Percentiles rank a stretch among this genome's conserved stretches.
phyloP scores from a whole-genome alignment of 2,888 invertebrate species.

The Lochmaea crataegi region DNA sequence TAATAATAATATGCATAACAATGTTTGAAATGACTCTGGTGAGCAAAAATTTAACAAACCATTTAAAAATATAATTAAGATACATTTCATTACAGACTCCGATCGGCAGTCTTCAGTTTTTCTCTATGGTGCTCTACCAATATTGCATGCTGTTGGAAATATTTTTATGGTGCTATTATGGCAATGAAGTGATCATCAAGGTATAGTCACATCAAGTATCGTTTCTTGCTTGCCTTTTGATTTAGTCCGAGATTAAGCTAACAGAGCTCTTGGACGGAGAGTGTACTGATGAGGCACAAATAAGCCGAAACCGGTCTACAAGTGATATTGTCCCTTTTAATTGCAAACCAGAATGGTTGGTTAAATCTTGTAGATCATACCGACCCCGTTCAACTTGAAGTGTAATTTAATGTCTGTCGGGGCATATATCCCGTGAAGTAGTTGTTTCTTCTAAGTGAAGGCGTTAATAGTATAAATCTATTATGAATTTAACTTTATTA shows the following conservation, averaged over 20 bases:
- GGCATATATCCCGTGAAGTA: no score
- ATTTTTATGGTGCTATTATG: slow-evolving; percentile 70
- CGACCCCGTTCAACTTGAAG: no score
- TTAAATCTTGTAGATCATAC: no score
- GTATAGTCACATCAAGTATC: slow-evolving; percentile 53
- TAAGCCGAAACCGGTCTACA: no score
- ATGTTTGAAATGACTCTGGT: slow-evolving; percentile 61
- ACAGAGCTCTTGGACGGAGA: no score
- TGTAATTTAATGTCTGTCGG: no score
- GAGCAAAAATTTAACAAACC: slow-evolving; percentile 22
- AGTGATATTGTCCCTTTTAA: no score
- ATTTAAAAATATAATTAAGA: background rate
- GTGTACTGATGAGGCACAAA: no score
- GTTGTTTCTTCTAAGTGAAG: no score
- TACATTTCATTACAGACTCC: slow-evolving; percentile 42
- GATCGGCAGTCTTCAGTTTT: slow-evolving; percentile 55
- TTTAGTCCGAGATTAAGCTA: no score
- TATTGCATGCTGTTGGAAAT: slow-evolving; percentile 69
- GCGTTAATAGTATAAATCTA: no score
- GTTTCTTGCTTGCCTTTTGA: background rate
- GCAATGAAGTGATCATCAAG: slow-evolving; percentile 69
- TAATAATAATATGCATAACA: slow-evolving; percentile 59
- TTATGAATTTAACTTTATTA: background rate
- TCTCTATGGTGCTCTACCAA: slow-evolving; percentile 68
- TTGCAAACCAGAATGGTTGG: no score